Conservation (phyloP, 2,113 vertebrate species). For the Caranx ignobilis region DNA sequence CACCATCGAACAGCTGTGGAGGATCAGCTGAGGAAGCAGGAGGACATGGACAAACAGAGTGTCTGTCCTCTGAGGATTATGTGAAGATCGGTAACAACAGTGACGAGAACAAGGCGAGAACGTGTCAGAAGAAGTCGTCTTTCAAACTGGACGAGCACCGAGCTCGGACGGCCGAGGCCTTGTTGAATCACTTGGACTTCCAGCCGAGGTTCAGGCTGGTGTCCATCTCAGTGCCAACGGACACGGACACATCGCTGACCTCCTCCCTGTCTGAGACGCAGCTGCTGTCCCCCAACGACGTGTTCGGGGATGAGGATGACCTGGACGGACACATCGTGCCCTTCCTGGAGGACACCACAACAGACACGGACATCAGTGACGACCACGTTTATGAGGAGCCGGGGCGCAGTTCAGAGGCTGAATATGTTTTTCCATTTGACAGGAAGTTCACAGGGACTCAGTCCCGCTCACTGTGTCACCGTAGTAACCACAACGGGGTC, state of each 20-base stretch:
- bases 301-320: conserved; percentile 69
- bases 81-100: conserved; percentile 41
- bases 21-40: conserved; percentile 27
- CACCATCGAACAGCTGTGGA: conserved; percentile 27
- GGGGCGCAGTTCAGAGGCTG: conserved; percentile 72
- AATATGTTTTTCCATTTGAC: conserved; percentile 78
- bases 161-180: conserved; percentile 7
- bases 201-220: conserved; percentile 72
- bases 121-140: conserved; percentile 36
- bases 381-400: conserved; percentile 81
- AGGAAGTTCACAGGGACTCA: conserved; percentile 79
- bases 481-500: conserved; percentile 77
- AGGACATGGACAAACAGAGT: conserved; percentile 59
- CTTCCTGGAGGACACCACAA: conserved; percentile 70
- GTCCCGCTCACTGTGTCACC: conserved; percentile 86
- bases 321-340: conserved; percentile 74
- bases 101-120: conserved; percentile 27
- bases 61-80: conserved; percentile 54
- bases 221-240: conserved; percentile 71
- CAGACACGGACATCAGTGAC: conserved; percentile 72
- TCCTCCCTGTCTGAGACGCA: conserved; percentile 69
- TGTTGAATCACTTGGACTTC: conserved; percentile 47
- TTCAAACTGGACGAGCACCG: conserved; percentile 30
- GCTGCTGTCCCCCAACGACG: conserved; percentile 58
- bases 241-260: conserved; percentile 62